Evolutionary conservation across 2,113 vertebrate species (phyloP).

Genomic region (Myodes glareolus): DNA sequence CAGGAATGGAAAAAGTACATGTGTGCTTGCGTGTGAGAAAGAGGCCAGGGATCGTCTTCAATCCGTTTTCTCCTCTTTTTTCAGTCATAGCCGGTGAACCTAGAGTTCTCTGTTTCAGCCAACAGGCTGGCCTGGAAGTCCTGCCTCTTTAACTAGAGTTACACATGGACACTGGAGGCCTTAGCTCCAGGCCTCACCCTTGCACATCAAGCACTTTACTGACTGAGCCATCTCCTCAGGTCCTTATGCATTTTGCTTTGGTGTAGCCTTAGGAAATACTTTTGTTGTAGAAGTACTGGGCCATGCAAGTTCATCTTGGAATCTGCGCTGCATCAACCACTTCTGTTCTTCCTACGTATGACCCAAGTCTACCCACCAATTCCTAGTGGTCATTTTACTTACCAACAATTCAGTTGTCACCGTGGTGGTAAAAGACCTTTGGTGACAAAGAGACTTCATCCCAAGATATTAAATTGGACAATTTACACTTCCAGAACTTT

Average conservation of each 20-base stretch:
- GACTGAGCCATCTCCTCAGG: not conserved
- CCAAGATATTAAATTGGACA: constrained; percentile 20
- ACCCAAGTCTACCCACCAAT: not conserved
- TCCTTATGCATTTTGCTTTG: not conserved
- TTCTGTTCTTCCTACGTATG: not conserved
- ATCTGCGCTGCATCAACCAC: not conserved
- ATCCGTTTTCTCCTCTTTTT: not conserved
- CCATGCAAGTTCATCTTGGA: not conserved
- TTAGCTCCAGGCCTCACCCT: no score
- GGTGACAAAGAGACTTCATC: not conserved
- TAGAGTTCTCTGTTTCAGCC: not conserved
- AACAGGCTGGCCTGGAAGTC: not conserved
- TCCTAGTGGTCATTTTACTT: not conserved
- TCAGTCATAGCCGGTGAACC: no score
- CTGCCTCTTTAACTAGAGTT: not conserved
- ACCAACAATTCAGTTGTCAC: not conserved
- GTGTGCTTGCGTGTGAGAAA: not conserved
- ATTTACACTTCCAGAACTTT: constrained; percentile 27
- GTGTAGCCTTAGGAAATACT: not conserved
- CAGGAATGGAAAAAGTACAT: not conserved
- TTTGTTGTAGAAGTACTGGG: not conserved
- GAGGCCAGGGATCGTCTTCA: not conserved
- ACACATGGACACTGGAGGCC: not conserved
- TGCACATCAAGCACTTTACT: not conserved
- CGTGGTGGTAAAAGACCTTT: not conserved